Base-by-base conservation (phyloP, 1,140 invertebrate species). In the Caenorhabditis latens region DNA sequence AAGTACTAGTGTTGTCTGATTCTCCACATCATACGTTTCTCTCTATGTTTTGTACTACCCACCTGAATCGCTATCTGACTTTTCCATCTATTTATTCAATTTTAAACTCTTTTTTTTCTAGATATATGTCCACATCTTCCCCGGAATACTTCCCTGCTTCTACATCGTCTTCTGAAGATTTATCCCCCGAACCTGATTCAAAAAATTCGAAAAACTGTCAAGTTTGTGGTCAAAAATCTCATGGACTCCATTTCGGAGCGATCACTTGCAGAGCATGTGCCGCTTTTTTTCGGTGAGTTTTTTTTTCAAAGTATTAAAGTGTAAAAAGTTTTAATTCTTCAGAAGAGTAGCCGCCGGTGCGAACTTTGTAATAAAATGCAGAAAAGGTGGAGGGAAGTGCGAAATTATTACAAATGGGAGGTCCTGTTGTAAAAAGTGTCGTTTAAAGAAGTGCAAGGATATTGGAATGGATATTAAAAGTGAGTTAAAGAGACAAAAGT, bases 201-300 rank as follows among this genome's bases (percentile, higher is more conserved):
- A 8, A 24, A 63, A 63, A 19, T 11, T 32, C 19, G 19, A 32
- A 63, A 63, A 63, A 13, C 9, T 86, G 85, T 67, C 71, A 53
- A 65, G 75, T 86, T 24, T 86, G 85, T 48, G 71, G 67, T 16
- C 85, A 86, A 43, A 19, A 19, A 13, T 48, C 85, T 46, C 85
- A 86, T 43, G 85, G 85, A 43, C 11, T 58, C 14, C 85, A 86
- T n/a, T 86, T 86, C 42, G 85, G 85, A 82, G 85, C 67, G 14
- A 11, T 86, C 3, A 57, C 50, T 46, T 86, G 85, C 46, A 65
- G 85, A 82, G 85, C 85, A 8, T 86, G 85, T 83, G 75, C 71
- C 14, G 85, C 85, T 7, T 86, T 86, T 48, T 79, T 86, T 40
- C 43, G 85, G 58, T 71, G 4, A 46, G 65, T 43, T n/a, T 0